A percentile compares a stretch with the other conserved stretches of the same genome.
Conservation (phyloP, 2,113 vertebrate genomes). For the Fregata magnificens region DNA sequence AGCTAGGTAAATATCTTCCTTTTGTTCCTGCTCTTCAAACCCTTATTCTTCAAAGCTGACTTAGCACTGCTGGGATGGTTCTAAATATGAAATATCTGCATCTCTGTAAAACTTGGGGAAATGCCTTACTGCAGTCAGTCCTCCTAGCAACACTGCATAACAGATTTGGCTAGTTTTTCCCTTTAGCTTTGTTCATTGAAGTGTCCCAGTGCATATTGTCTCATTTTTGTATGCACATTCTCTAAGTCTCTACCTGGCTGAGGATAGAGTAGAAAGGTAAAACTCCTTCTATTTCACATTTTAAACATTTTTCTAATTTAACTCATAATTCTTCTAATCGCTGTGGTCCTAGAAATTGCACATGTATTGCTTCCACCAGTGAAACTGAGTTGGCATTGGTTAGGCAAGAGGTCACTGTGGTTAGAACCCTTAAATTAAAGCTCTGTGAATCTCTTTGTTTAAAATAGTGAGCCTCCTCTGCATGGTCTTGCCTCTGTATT, state of each 20-base stretch:
- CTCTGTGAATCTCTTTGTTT: background rate
- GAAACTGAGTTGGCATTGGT: background rate
- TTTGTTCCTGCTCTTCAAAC: background rate
- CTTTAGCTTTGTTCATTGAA: background rate
- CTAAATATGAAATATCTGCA: background rate
- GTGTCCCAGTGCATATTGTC: background rate
- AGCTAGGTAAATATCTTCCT: background rate
- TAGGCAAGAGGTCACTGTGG: background rate
- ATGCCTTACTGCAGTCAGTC: background rate
- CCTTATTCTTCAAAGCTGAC: background rate
- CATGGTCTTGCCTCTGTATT: background rate
- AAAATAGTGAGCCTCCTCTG: background rate
- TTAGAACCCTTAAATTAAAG: background rate
- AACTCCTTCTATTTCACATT: background rate
- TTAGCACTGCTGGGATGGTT: background rate
- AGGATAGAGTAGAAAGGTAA: background rate
- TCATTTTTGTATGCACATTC: background rate
- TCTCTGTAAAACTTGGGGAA: background rate
- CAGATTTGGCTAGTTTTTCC: background rate
- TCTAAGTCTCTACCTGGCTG: background rate
- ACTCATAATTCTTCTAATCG: background rate
- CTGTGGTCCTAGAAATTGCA: background rate
- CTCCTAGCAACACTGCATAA: background rate
- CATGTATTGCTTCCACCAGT: background rate
- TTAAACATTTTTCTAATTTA: background rate